Conservation (phyloP, 2,888 invertebrate genomes). For the Hyposoter dolosus region DNA sequence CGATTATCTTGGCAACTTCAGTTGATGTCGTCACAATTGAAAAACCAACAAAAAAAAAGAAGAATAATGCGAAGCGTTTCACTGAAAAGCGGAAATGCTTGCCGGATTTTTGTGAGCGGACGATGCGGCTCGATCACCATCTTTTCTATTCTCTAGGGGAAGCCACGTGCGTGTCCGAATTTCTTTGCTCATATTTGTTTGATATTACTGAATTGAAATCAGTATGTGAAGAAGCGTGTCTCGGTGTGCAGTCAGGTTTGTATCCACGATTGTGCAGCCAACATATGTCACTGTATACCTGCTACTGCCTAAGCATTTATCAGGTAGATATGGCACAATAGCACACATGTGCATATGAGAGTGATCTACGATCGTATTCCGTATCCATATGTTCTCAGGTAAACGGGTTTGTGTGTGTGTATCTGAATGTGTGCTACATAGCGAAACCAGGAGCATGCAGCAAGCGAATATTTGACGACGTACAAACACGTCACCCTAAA, state of each 20-base stretch:
- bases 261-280: background rate
- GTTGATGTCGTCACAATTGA: too few species aligned
- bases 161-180: background rate
- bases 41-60: too few species aligned
- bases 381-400: slow-evolving; percentile 5
- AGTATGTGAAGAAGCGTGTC: background rate
- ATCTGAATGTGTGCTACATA: background rate
- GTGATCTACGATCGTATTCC: slow-evolving; percentile 54
- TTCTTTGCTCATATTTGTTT: background rate
- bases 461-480: slow-evolving; percentile 59
- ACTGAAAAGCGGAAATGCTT: background rate
- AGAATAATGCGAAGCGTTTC: too few species aligned
- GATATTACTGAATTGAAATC: background rate
- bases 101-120: background rate
- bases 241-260: background rate
- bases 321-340: slow-evolving; percentile 5
- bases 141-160: background rate
- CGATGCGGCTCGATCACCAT: background rate
- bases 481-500: slow-evolving; percentile 32
- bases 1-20: too few species aligned
- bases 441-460: slow-evolving; percentile 35
- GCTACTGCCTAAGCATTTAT: slow-evolving; percentile 6
- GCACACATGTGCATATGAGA: slow-evolving; percentile 43
- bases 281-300: slow-evolving; percentile 13
- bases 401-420: background rate